A percentile compares a stretch with the other conserved stretches of the same genome.
These are phyloP conservation scores for Zosterops pallidus DNA, from an alignment of 2,113 vertebrate species.

Conservation along the genomic window DNA sequence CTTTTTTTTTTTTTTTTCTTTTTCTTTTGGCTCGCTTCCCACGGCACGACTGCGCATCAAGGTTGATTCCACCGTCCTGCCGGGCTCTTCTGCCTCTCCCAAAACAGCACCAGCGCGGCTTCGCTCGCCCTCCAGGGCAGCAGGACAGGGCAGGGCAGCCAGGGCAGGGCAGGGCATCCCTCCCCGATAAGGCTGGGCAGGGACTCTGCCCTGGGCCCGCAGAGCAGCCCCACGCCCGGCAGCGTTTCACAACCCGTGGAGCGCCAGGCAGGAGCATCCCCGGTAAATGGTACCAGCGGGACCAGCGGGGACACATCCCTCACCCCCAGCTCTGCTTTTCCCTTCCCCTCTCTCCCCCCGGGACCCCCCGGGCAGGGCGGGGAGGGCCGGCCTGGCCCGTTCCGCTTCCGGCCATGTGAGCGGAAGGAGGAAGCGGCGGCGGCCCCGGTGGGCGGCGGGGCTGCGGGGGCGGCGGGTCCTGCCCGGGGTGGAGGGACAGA, in stretches of 20 bases:
- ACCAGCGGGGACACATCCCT: neutral
- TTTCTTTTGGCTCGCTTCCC: neutral
- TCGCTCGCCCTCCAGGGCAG: neutral
- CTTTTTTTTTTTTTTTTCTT: no score
- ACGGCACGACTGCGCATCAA: rapidly evolving
- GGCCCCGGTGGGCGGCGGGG: neutral
- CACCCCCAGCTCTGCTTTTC: rapidly evolving
- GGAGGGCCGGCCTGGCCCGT: neutral
- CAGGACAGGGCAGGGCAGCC: neutral
- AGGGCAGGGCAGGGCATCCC: neutral
- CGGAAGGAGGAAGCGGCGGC: neutral
- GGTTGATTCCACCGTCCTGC: neutral
- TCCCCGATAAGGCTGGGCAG: neutral
- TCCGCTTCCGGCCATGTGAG: neutral
- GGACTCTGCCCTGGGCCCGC: neutral
- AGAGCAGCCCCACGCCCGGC: neutral
- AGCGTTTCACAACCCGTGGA: neutral
- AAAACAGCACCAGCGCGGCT: neutral
- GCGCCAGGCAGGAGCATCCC: neutral
- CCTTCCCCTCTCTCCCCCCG: neutral
- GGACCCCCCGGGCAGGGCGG: neutral
- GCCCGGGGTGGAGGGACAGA: neutral
- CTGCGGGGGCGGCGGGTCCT: neutral
- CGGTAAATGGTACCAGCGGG: neutral
- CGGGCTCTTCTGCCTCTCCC: neutral